phyloP scores from a whole-genome alignment of 2,888 invertebrate species.

The Nesidiocoris tenuis region DNA sequence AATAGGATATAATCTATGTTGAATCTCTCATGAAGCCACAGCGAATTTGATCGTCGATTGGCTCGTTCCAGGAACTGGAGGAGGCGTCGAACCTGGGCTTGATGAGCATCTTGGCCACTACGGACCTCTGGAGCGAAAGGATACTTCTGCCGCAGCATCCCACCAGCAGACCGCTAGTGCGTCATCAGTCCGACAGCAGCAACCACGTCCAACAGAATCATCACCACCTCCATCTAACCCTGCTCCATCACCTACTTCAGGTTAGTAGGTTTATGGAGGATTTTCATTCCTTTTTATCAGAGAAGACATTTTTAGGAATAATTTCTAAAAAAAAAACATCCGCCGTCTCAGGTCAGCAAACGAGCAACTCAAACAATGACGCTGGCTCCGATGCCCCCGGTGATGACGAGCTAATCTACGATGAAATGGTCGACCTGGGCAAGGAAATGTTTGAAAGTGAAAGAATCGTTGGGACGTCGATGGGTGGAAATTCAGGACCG shows the following conservation, averaged over 20 bases:
- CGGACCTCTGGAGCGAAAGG: slow-evolving; percentile 59
- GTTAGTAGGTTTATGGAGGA: no score
- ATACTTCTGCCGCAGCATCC: slow-evolving; percentile 52
- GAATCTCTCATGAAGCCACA: no score
- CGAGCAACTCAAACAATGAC: neutral
- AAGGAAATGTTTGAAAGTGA: slow-evolving; percentile 46
- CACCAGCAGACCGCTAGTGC: slow-evolving; percentile 2
- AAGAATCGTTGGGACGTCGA: slow-evolving; percentile 38
- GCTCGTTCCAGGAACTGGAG: slow-evolving; percentile 6
- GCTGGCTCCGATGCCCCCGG: slow-evolving; percentile 51
- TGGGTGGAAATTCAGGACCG: slow-evolving; percentile 35
- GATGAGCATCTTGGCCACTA: slow-evolving; percentile 54
- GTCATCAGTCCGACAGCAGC: slow-evolving; percentile 47
- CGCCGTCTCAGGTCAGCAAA: slow-evolving; percentile 52
- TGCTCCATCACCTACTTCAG: slow-evolving; percentile 20
- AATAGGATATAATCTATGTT: no score
- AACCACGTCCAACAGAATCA: slow-evolving; percentile 40
- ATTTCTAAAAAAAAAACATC: no score
- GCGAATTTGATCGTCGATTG: slow-evolving; percentile 63
- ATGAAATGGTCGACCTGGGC: slow-evolving; percentile 55
- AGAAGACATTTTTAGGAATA: no score
- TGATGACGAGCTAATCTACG: slow-evolving; percentile 56
- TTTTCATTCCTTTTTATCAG: no score
- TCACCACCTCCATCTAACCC: slow-evolving; percentile 49
- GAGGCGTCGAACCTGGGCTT: slow-evolving; percentile 36